Evolutionary conservation across 2,888 invertebrate genomes (phyloP).

Genomic region (Tetragonisca angustula): DNA sequence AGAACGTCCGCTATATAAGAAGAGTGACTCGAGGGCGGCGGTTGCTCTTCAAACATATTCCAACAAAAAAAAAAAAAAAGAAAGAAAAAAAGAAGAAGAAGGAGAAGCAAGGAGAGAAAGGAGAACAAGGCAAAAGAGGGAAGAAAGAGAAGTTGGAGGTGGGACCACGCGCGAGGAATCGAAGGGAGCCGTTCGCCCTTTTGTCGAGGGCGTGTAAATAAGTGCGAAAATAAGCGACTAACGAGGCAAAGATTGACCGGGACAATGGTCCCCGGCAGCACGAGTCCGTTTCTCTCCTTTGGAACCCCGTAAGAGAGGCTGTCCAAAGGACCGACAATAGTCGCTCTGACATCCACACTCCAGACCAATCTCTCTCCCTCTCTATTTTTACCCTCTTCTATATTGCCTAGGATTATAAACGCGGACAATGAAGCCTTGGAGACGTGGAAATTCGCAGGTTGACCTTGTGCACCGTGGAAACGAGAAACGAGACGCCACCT

Average conservation of each 20-base stretch:
- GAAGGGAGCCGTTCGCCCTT: slow-evolving; percentile 31
- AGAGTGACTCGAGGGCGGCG: background rate
- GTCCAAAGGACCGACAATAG: slow-evolving; percentile 76
- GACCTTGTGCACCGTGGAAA: slow-evolving; percentile 68
- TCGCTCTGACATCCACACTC: slow-evolving; percentile 80
- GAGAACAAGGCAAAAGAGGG: background rate
- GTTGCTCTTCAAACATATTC: background rate
- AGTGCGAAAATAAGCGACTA: slow-evolving; percentile 83
- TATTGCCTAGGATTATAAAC: slow-evolving; percentile 37
- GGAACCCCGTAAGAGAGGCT: slow-evolving; percentile 74
- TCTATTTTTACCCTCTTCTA: background rate
- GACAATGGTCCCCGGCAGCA: slow-evolving; percentile 78
- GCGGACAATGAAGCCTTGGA: slow-evolving; percentile 56
- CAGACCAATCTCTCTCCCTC: background rate
- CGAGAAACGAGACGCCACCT: slow-evolving; percentile 75
- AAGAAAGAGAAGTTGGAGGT: background rate
- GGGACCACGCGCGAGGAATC: slow-evolving; percentile 31
- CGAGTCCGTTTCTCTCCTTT: slow-evolving; percentile 72
- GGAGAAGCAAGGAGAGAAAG: background rate
- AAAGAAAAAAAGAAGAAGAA: too few relatives aligned
- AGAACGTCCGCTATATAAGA: background rate
- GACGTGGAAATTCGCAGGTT: slow-evolving; percentile 81
- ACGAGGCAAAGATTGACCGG: slow-evolving; percentile 84
- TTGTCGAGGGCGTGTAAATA: slow-evolving; percentile 76
- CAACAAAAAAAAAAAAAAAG: background rate